phyloP scores from a whole-genome alignment of 2,113 vertebrate species.

The Myxocyprinus asiaticus region DNA sequence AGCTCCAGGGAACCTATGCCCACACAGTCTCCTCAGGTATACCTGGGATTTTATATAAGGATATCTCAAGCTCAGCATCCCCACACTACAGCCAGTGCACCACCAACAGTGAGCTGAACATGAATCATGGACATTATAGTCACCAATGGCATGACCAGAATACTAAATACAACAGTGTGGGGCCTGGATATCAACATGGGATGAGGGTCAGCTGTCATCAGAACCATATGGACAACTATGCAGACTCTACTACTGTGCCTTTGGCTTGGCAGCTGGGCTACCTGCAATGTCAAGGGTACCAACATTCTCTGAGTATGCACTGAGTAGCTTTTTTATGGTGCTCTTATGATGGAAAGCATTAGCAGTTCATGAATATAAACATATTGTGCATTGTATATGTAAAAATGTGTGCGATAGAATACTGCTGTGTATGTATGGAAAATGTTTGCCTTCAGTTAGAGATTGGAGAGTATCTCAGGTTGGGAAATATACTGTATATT shows the following conservation, averaged over 20 bases:
- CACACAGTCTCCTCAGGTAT: conserved; percentile 35
- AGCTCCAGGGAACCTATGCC: neutral
- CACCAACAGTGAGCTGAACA: conserved; percentile 49
- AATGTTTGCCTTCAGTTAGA: neutral
- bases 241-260: conserved; percentile 11
- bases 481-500: conserved; percentile 24
- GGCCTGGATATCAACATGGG: conserved; percentile 44
- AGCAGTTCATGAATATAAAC: neutral
- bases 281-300: conserved; percentile 65
- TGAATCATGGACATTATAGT: conserved; percentile 35
- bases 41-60: neutral
- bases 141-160: conserved; percentile 46
- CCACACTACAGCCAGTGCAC: conserved; percentile 17
- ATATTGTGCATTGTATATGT: neutral
- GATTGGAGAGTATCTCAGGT: neutral
- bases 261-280: conserved; percentile 68
- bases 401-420: neutral
- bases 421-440: neutral
- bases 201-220: conserved; percentile 56
- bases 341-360: neutral
- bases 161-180: conserved; percentile 16
- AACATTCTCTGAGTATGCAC: conserved; percentile 66
- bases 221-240: conserved; percentile 47
- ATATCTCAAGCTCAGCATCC: conserved; percentile 27
- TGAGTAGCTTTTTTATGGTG: conserved; percentile 34